phyloP scores from a whole-genome alignment of 2,797 vertebrate species.

The Phrynocephalus guinanensis region DNA sequence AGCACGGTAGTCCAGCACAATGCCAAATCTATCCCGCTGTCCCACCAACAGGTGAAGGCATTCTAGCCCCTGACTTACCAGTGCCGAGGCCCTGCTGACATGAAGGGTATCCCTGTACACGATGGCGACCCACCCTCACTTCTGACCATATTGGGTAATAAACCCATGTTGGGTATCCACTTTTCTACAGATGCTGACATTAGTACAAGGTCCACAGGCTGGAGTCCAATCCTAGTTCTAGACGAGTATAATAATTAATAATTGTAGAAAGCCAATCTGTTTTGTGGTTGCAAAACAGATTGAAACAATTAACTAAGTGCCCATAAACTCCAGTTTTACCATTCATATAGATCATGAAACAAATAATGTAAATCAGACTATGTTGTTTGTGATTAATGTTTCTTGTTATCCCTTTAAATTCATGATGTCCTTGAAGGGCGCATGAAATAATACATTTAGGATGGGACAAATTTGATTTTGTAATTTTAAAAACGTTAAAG shows the following conservation, averaged over 20 bases:
- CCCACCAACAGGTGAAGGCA: no score
- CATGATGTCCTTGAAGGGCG: neutral
- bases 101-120: no score
- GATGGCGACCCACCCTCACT: no score
- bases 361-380: neutral
- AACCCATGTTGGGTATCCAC: no score
- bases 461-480: neutral
- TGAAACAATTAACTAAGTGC: neutral
- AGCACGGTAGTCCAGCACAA: no score
- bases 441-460: neutral
- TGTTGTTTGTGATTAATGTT: neutral
- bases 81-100: no score
- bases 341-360: neutral
- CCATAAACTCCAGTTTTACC: neutral
- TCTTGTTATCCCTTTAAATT: neutral
- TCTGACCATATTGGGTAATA: no score
- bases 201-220: neutral
- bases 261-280: neutral
- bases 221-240: neutral
- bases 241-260: neutral
- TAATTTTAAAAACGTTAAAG: neutral
- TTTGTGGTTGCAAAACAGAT: neutral
- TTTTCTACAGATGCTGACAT: neutral
- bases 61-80: no score
- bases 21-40: no score